Evolutionary conservation across 2,797 vertebrate species (phyloP).

Genomic region (Bovichtus diacanthus): DNA sequence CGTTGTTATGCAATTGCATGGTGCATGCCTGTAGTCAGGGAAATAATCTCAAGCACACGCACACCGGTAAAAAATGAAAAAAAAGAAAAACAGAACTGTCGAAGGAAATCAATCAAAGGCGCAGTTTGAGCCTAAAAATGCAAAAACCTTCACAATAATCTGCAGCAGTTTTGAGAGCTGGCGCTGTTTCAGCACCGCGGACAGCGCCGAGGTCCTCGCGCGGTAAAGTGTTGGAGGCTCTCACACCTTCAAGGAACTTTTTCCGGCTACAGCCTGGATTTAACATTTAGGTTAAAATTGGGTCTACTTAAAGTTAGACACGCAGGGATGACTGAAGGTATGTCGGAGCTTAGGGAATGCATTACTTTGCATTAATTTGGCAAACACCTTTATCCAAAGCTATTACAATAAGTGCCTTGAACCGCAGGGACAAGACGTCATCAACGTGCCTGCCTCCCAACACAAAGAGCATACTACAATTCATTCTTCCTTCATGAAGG

Average conservation of each 20-base stretch:
- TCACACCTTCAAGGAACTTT: slow-evolving; percentile 5
- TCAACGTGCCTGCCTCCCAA: background rate
- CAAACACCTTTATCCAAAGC: background rate
- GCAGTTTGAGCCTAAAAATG: slow-evolving; percentile 1
- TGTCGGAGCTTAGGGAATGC: background rate
- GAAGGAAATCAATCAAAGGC: slow-evolving; percentile 22
- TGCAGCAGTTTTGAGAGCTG: background rate
- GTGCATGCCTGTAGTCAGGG: background rate
- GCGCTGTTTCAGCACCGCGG: slow-evolving; percentile 64
- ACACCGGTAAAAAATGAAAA: slow-evolving; percentile 7
- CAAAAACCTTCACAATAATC: background rate
- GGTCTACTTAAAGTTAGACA: background rate
- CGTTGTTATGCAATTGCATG: slow-evolving; percentile 42
- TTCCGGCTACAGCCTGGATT: background rate
- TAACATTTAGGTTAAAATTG: background rate
- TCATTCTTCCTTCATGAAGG: background rate
- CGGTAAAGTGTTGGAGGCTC: background rate
- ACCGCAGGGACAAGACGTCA: slow-evolving; percentile 2
- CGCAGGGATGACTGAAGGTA: background rate
- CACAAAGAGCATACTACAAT: background rate
- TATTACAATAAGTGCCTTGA: slow-evolving; percentile 37
- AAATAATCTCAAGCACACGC: background rate
- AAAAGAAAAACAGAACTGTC: too few species aligned
- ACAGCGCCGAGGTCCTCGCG: slow-evolving; percentile 52
- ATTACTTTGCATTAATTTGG: slow-evolving; percentile 13